Percentiles rank a stretch among this genome's conserved stretches.
Conservation (phyloP, 2,797 vertebrate genomes). For the Chanos chanos region DNA sequence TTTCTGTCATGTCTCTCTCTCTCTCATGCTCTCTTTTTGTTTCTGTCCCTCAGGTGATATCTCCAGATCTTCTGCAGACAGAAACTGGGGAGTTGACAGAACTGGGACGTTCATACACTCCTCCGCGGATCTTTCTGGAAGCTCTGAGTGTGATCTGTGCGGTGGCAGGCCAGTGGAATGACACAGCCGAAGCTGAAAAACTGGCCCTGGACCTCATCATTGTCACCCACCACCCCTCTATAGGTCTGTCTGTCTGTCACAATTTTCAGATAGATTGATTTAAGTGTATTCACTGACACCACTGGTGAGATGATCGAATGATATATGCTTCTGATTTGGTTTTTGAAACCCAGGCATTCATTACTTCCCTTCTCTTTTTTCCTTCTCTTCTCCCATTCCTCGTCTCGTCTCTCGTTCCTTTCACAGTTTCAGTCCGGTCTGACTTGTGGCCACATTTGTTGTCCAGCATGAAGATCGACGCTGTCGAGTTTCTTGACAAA, state of each 20-base stretch:
- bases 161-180: constrained; percentile 76
- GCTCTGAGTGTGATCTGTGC: constrained; percentile 81
- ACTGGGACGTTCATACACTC: constrained; percentile 74
- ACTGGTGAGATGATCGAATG: neutral
- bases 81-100: constrained; percentile 86
- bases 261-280: no score
- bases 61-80: constrained; percentile 74
- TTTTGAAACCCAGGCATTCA: no score
- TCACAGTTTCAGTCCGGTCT: constrained; percentile 72
- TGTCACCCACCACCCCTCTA: constrained; percentile 86
- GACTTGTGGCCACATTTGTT: constrained; percentile 86
- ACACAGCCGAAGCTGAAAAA: constrained; percentile 74
- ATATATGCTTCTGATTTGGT: neutral
- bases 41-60: constrained; percentile 71
- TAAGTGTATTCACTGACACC: fast-evolving
- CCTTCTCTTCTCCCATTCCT: neutral
- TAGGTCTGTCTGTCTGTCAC: constrained; percentile 71
- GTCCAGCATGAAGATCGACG: constrained; percentile 83
- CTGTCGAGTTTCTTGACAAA: constrained; percentile 80
- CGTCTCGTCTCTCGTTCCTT: neutral
- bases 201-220: constrained; percentile 85
- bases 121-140: constrained; percentile 82
- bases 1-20: neutral
- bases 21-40: neutral
- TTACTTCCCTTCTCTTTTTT: neutral